Conservation (phyloP, 2,888 invertebrate species). For the Heliconius ethilla region DNA sequence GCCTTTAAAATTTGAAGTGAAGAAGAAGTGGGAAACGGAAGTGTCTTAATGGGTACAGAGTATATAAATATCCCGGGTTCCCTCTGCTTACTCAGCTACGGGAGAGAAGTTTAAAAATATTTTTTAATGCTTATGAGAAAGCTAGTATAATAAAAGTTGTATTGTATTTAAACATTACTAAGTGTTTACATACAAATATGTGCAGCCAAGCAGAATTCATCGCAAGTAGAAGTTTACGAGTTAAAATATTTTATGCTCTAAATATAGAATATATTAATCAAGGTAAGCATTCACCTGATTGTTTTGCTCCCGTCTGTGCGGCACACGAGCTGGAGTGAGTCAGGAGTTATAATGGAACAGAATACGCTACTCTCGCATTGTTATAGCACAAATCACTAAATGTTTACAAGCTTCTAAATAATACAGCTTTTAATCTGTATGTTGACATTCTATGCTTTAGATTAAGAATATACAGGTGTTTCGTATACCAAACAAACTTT, state of each 20-base stretch:
- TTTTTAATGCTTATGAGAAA: background rate
- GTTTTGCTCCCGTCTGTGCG: constrained; percentile 22
- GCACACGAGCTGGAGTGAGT: constrained; percentile 22
- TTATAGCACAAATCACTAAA: constrained; percentile 28
- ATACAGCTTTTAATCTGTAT: constrained; percentile 16
- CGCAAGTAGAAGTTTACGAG: background rate
- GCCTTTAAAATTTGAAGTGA: no score
- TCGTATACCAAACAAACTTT: background rate
- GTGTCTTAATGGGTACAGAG: no score
- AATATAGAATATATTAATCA: constrained; percentile 21
- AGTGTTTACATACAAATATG: background rate
- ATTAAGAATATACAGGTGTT: constrained; percentile 5
- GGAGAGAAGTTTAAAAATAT: no score
- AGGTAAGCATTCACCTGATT: constrained; percentile 17
- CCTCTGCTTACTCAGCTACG: no score
- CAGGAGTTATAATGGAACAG: constrained; percentile 23
- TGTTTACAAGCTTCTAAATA: constrained; percentile 25
- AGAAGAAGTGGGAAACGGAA: no score
- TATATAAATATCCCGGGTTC: no score
- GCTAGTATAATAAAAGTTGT: background rate
- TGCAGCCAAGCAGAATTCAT: background rate
- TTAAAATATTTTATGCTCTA: constrained; percentile 12
- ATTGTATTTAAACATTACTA: background rate
- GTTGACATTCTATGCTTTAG: constrained; percentile 13
- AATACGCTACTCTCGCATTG: constrained; percentile 9